Base-by-base conservation (phyloP, 1,140 invertebrate genomes). In the Lamellibrachia luymesi region DNA sequence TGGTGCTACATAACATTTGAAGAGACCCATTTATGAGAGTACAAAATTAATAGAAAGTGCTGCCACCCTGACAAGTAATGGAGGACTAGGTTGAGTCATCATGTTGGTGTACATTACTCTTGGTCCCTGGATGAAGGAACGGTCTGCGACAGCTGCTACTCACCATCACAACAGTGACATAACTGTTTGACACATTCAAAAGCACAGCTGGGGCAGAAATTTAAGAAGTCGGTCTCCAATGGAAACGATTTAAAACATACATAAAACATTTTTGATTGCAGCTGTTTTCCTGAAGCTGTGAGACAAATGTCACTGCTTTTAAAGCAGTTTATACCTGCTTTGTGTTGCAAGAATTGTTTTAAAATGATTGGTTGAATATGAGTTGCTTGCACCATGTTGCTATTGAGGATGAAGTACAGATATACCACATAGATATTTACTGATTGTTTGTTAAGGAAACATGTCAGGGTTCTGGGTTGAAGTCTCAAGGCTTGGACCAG, bases 211-310 rank as follows among this genome's bases (percentile, higher is more conserved):
- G 7, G 13, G 17, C 17, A 22, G 64, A 4, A 8, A 17, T 80
- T 80, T 80, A 1, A 80, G 64, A 80, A 80, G 25, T 22, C 13
- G 13, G 52, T 56, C 52, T 56, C 52, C 13, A 56, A 6, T 56
- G 64, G 90, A 50, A 50, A 50, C 38, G 38, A 38, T 38, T 38
- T 38, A 38, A 38, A 38, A 38, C 17, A 22, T 49, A 10, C 90
- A 91, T 91, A 51, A 51, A 91, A 91, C 4, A n/a, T n/a, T 50
- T 91, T 91, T 27, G 90, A n/a, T 92, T 64, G 52, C 51, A 51
- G 6, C 92, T 51, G 50, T 38, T 64, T 4, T 56, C 17, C 6
- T 52, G 5, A 17, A 25, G 10, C 10, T 92, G 50, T 92, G 49
- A 92, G 25, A 50, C 25, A 2, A 51, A 5, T 51, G 38, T 92